A percentile compares a stretch with the other conserved stretches of the same genome.
phyloP scores from a whole-genome alignment of 2,888 invertebrate species.

The Fabriciana adippe region DNA sequence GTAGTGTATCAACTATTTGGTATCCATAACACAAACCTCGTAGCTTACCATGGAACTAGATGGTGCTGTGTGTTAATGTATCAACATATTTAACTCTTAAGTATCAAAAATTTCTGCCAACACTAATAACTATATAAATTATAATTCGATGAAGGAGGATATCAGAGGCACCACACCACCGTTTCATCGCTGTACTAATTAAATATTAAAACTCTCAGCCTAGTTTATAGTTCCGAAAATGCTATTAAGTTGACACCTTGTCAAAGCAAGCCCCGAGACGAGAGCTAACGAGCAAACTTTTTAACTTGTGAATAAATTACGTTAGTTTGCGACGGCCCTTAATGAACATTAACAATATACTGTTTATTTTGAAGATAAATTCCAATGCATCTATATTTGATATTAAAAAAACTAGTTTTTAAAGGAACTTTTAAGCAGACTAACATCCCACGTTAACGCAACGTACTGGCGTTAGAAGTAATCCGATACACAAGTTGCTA shows the following conservation, averaged over 20 bases:
- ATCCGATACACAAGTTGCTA: no score
- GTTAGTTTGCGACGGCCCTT: slow-evolving; percentile 39
- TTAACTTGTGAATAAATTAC: slow-evolving; percentile 59
- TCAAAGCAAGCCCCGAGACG: slow-evolving; percentile 36
- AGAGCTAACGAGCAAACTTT: slow-evolving; percentile 56
- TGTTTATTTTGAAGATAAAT: background rate
- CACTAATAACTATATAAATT: no score
- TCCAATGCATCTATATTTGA: background rate
- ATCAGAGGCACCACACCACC: background rate
- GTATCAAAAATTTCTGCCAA: no score
- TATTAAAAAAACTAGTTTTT: no score
- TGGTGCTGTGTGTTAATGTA: no score
- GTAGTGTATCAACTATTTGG: no score
- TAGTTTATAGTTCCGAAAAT: slow-evolving; percentile 39
- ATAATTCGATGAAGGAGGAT: background rate
- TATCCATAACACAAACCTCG: no score
- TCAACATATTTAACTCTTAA: no score
- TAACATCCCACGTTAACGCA: no score
- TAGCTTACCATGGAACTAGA: no score
- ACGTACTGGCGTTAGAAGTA: no score
- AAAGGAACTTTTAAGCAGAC: no score
- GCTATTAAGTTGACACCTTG: slow-evolving; percentile 41
- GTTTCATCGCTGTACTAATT: slow-evolving; percentile 25
- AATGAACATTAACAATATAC: slow-evolving; percentile 42
- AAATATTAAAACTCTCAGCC: slow-evolving; percentile 34